Evolutionary conservation across 2,888 invertebrate genomes (phyloP).

Genomic region (Xestia rhomboidea): DNA sequence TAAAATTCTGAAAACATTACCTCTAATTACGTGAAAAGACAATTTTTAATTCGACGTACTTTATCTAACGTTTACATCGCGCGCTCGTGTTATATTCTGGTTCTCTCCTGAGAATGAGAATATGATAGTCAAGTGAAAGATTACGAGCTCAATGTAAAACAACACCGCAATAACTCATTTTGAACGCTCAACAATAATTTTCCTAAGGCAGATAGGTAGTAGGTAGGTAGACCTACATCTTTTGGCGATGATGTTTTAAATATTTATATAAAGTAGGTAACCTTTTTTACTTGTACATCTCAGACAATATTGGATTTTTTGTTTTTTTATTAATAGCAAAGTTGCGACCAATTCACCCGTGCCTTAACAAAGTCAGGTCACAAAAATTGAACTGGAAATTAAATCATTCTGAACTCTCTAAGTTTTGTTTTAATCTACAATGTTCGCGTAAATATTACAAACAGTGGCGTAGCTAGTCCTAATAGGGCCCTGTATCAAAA

Average conservation of each 20-base stretch:
- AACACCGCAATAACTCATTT: conserved; percentile 30
- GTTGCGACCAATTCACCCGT: not conserved
- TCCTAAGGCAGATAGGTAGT: not conserved
- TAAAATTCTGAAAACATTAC: too few species aligned
- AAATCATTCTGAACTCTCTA: not conserved
- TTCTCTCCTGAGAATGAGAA: conserved; percentile 2
- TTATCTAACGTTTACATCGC: too few species aligned
- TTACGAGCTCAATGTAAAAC: conserved; percentile 21
- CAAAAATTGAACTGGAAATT: not conserved
- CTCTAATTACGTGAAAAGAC: too few species aligned
- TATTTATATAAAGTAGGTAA: not conserved
- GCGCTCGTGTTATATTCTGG: not conserved
- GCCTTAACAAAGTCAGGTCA: not conserved
- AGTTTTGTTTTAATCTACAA: conserved; percentile 27
- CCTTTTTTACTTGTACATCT: not conserved
- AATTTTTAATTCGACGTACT: too few species aligned
- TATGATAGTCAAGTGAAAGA: conserved; percentile 31
- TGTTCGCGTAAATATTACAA: conserved; percentile 34
- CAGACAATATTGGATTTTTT: not conserved
- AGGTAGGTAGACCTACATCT: not conserved
- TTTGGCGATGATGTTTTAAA: not conserved
- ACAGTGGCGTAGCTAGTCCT: too few species aligned
- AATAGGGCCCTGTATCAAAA: too few species aligned
- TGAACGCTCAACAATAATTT: conserved; percentile 6
- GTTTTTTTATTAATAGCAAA: not conserved